These are phyloP conservation scores for Craniophora ligustri DNA, from an alignment of 2,888 invertebrate species.

Conservation along the genomic window DNA sequence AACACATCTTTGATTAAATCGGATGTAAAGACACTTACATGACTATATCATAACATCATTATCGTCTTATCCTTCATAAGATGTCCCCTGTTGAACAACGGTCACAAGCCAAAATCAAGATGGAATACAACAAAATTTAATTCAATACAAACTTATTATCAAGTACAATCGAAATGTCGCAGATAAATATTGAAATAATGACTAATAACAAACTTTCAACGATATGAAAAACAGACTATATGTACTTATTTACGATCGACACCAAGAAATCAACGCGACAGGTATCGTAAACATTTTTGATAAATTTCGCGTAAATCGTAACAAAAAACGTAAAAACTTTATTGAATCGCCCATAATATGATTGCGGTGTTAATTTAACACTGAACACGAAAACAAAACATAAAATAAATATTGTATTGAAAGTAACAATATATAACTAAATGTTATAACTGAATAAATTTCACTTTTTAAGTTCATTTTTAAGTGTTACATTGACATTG, in stretches of 20 bases:
- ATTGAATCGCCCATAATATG: constrained; percentile 34
- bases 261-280: constrained; percentile 22
- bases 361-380: constrained; percentile 14
- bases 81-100: too few species aligned
- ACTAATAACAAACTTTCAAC: constrained; percentile 20
- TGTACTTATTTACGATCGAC: constrained; percentile 26
- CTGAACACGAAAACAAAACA: constrained; percentile 1
- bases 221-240: constrained; percentile 19
- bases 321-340: constrained; percentile 40
- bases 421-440: constrained; percentile 9
- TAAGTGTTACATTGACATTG: constrained; percentile 8
- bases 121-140: not conserved
- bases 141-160: not conserved
- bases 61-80: too few species aligned
- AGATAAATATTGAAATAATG: constrained; percentile 1
- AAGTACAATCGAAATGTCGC: not conserved
- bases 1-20: too few species aligned
- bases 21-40: too few species aligned
- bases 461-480: constrained; percentile 23
- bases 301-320: constrained; percentile 39
- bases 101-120: not conserved
- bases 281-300: constrained; percentile 39
- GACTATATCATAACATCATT: too few species aligned
- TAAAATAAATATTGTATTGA: constrained; percentile 15
- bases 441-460: constrained; percentile 9